Percentiles rank a stretch among this genome's conserved stretches.
Evolutionary conservation across 2,113 vertebrate species (phyloP).

Genomic region (Balaeniceps rex): DNA sequence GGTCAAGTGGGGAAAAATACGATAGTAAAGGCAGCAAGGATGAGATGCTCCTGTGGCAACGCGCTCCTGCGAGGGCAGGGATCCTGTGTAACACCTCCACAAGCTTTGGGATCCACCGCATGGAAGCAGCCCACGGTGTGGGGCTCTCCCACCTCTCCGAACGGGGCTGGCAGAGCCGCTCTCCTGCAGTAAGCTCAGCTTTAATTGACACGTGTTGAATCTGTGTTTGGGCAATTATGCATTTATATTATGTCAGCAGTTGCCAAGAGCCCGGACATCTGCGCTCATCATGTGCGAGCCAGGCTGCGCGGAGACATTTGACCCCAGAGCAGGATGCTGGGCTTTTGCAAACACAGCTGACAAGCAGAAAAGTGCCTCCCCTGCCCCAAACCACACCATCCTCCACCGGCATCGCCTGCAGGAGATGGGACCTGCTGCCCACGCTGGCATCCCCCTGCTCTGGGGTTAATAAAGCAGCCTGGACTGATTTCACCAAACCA

Average conservation of each 20-base stretch:
- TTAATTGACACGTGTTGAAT: neutral
- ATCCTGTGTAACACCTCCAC: neutral
- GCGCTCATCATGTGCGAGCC: neutral
- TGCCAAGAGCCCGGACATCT: conserved; percentile 41
- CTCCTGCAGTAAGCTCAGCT: neutral
- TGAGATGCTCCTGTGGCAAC: neutral
- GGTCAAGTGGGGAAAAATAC: neutral
- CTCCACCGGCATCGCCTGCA: accelerated
- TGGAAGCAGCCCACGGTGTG: accelerated
- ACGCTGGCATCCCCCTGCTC: neutral
- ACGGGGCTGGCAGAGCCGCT: neutral
- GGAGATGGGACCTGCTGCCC: neutral
- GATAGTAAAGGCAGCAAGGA: neutral
- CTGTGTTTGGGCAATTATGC: conserved; percentile 31
- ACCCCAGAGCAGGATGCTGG: neutral
- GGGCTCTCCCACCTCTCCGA: neutral
- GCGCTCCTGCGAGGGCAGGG: accelerated
- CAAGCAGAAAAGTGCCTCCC: neutral
- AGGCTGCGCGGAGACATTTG: neutral
- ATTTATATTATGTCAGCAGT: conserved; percentile 49
- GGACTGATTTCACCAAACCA: neutral
- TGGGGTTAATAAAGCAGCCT: neutral
- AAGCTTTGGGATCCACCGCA: neutral
- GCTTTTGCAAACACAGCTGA: neutral
- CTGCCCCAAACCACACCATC: accelerated